Conservation (phyloP, 2,113 vertebrate genomes). For the Burhinus oedicnemus region DNA sequence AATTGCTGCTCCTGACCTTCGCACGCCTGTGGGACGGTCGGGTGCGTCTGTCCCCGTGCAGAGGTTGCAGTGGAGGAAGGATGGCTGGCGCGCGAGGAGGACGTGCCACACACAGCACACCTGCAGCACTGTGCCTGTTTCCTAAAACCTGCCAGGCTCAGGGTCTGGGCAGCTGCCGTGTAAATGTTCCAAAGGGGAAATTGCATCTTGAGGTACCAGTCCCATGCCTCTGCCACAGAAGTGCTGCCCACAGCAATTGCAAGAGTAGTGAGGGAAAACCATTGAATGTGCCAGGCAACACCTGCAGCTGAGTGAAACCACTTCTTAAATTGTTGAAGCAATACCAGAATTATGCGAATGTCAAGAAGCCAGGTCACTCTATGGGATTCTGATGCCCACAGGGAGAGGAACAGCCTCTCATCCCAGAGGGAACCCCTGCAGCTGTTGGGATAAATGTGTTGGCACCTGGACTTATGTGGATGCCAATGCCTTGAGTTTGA, state of each 20-base stretch:
- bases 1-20: neutral
- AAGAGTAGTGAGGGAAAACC: neutral
- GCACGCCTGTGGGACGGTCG: accelerated
- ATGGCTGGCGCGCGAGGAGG: accelerated
- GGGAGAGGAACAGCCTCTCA: neutral
- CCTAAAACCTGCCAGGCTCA: accelerated
- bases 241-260: neutral
- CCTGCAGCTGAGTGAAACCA: neutral
- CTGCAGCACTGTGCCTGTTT: neutral
- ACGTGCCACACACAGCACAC: neutral
- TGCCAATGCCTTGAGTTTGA: neutral
- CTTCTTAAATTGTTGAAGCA: neutral
- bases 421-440: neutral
- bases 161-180: neutral
- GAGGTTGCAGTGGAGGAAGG: neutral
- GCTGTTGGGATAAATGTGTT: neutral
- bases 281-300: neutral
- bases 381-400: neutral
- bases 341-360: neutral
- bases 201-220: accelerated
- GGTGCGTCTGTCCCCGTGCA: accelerated
- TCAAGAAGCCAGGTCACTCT: neutral
- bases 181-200: neutral
- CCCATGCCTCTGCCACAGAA: neutral
- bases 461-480: neutral